These are phyloP conservation scores for Chaetoderma sp. DNA, from an alignment of 2,888 invertebrate species.

Conservation along the genomic window DNA sequence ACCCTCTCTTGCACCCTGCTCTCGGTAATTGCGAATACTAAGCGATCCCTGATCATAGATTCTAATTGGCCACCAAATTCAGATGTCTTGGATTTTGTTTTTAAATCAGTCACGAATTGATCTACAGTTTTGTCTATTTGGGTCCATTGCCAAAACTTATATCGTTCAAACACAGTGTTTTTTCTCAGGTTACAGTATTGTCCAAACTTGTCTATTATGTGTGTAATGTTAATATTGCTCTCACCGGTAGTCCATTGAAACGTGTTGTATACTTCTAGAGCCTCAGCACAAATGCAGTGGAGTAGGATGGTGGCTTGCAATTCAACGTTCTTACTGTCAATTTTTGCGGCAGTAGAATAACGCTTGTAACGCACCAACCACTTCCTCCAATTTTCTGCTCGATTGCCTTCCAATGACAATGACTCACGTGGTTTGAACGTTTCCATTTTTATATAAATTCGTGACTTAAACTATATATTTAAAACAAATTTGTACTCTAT, in stretches of 20 bases:
- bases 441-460: background rate
- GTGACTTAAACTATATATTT: too few relatives aligned
- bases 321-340: background rate
- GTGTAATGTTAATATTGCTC: background rate
- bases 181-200: constrained; percentile 26
- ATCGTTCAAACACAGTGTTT: constrained; percentile 24
- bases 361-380: constrained; percentile 13
- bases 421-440: background rate
- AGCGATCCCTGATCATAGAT: too few relatives aligned
- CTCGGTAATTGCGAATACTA: too few relatives aligned
- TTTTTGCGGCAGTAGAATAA: constrained; percentile 11
- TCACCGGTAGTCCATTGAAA: constrained; percentile 9
- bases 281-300: constrained; percentile 15
- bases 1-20: too few relatives aligned
- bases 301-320: constrained; percentile 11
- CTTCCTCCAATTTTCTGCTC: constrained; percentile 5
- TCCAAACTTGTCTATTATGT: constrained; percentile 8
- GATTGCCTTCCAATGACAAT: background rate
- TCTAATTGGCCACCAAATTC: too few relatives aligned
- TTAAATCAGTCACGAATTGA: constrained; percentile 25
- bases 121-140: constrained; percentile 24
- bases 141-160: constrained; percentile 13
- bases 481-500: too few relatives aligned
- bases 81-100: constrained; percentile 14
- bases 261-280: constrained; percentile 23